These are phyloP conservation scores for Heliothis virescens DNA, from an alignment of 1,140 invertebrate species.

Conservation along the genomic window DNA sequence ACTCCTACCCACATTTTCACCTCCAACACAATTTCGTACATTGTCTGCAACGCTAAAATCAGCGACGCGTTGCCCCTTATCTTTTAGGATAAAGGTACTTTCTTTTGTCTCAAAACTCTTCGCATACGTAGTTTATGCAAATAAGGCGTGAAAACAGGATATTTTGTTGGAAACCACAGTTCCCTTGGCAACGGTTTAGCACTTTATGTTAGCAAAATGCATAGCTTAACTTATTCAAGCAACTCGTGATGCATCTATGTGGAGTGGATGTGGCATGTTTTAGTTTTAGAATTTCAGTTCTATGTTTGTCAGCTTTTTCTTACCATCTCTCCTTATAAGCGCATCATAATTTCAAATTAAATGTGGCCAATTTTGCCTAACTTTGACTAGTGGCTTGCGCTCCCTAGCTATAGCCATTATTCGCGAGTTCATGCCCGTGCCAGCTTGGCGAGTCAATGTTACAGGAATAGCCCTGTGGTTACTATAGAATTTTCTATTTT, in stretches of 20 bases:
- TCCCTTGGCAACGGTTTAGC: slow-evolving; percentile 49
- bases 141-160: slow-evolving; percentile 47
- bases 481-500: no score
- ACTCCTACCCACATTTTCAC: background rate
- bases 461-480: no score
- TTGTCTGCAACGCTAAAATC: slow-evolving; percentile 20
- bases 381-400: no score
- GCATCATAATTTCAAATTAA: no score
- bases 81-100: slow-evolving; percentile 10
- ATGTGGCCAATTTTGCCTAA: no score
- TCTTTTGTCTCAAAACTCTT: slow-evolving; percentile 31
- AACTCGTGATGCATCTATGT: background rate
- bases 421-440: no score
- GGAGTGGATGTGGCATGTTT: slow-evolving; percentile 6
- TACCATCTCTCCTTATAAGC: no score
- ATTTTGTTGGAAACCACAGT: slow-evolving; percentile 45
- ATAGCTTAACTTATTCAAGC: slow-evolving; percentile 48
- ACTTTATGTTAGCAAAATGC: slow-evolving; percentile 52
- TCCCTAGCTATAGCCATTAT: no score
- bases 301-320: no score
- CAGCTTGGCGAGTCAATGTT: no score
- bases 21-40: background rate
- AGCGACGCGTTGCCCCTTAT: slow-evolving; percentile 19
- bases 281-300: background rate
- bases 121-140: slow-evolving; percentile 48